Base-by-base conservation (phyloP, 1,140 invertebrate genomes). In the Calephelis virginiensis region DNA sequence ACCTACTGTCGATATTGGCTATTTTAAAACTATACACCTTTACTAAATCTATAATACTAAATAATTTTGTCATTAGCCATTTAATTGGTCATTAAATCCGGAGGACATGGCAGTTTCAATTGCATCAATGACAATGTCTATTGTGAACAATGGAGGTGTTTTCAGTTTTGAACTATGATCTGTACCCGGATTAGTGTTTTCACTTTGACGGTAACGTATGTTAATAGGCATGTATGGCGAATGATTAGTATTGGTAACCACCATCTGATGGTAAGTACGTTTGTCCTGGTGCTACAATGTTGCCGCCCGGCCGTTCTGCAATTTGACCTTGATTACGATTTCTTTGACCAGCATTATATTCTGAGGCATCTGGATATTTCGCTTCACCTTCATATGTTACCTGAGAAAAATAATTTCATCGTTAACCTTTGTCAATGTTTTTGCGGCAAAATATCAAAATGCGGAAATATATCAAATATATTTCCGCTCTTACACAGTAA, bases 371-470 rank as follows among this genome's bases (percentile, higher is more conserved):
- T 12, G 92, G 92, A 78, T 91, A 93, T 50, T 81, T 85, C 0
- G 93, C 92, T 75, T 93, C 85, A 13, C 93, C 93, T 92, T 94
- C 93, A 73, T 94, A 94, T 59, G 88, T 92, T 50, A 94, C 93
- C 92, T 94, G 75, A 61, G 82, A 86, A n/a, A 65, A 62, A 62
- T 28, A 28, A 28, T 28, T 28, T 28, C n/a, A 28, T 1, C 40
- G 8, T 43, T 43, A 43, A 5, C 6, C 40, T 6, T 43, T 43
- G 40, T 9, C 6, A 6, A 9, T 6, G 40, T 6, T 6, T 5
- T 43, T 43, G 40, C 8, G 28, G 28, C 40, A 43, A 43, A 43
- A 43, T 40, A 5, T n/a, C n/a, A n/a, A n/a, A n/a, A n/a, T n/a
- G n/a, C n/a, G n/a, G n/a, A n/a, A n/a, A n/a, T n/a, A n/a, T n/a